phyloP scores from a whole-genome alignment of 2,797 vertebrate species.

The Malurus leucopterus region DNA sequence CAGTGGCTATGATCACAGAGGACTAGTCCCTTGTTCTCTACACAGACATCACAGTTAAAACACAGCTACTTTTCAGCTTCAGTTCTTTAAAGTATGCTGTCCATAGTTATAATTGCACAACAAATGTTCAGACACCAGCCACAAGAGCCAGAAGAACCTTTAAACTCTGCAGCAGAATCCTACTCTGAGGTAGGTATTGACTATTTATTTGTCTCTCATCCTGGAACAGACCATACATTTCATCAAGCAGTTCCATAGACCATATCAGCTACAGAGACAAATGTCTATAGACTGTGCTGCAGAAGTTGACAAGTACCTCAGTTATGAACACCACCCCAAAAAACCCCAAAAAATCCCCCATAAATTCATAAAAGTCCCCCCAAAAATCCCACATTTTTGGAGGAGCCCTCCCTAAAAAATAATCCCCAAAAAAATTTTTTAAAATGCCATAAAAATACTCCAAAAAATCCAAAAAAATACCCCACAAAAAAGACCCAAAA shows the following conservation, averaged over 20 bases:
- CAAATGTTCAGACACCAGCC: not conserved
- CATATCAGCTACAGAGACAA: not conserved
- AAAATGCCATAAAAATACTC: too few relatives aligned
- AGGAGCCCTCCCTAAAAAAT: too few relatives aligned
- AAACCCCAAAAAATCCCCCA: too few relatives aligned
- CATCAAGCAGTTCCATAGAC: rapidly evolving
- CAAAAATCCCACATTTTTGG: too few relatives aligned
- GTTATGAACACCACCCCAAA: not conserved
- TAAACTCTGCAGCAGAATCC: not conserved
- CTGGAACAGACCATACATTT: rapidly evolving
- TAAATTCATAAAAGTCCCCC: too few relatives aligned
- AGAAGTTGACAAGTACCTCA: not conserved
- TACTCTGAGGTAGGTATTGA: not conserved
- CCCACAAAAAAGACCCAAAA: too few relatives aligned
- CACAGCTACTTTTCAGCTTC: not conserved
- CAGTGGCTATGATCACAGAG: not conserved
- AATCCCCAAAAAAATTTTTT: too few relatives aligned
- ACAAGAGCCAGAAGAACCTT: not conserved
- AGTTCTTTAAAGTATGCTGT: not conserved
- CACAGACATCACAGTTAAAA: not conserved
- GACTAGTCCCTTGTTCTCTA: not conserved
- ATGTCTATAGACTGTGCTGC: not conserved
- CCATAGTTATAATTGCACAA: not conserved
- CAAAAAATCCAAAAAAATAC: too few relatives aligned
- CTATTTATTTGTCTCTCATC: not conserved